phyloP scores from a whole-genome alignment of 1,140 invertebrate genomes.

The Conus betulinus region DNA sequence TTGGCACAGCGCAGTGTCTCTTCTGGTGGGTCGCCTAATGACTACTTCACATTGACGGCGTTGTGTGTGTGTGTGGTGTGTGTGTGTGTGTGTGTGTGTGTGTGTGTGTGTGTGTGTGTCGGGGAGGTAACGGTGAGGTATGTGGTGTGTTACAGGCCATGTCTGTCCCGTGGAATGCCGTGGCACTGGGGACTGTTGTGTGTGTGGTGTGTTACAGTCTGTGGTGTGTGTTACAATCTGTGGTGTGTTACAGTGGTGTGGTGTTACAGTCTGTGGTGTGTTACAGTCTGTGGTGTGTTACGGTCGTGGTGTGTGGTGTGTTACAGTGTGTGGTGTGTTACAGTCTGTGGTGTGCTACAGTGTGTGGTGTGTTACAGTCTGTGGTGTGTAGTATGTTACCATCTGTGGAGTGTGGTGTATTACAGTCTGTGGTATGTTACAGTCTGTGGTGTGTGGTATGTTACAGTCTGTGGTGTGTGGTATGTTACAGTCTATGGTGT shows the following conservation, averaged over 20 bases:
- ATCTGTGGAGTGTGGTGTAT: too few relatives aligned
- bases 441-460: too few relatives aligned
- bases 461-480: too few relatives aligned
- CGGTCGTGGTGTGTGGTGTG: background rate
- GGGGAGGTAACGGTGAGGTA: too few relatives aligned
- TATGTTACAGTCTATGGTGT: too few relatives aligned
- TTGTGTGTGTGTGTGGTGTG: conserved; percentile 1
- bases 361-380: background rate
- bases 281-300: background rate
- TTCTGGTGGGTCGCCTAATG: too few relatives aligned
- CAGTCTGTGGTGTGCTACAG: too few relatives aligned
- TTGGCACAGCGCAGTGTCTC: too few relatives aligned
- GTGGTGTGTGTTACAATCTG: background rate
- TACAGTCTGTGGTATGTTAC: too few relatives aligned
- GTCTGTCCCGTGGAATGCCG: background rate
- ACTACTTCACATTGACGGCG: background rate
- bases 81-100: conserved; percentile 6
- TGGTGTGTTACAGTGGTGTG: too few relatives aligned
- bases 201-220: background rate
- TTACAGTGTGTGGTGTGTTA: too few relatives aligned
- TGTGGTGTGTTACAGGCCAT: background rate
- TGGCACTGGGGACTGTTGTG: background rate
- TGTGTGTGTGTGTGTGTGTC: too few relatives aligned
- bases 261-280: background rate
- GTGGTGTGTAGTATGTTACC: background rate